Conservation (phyloP, 2,888 invertebrate genomes). For the Norana najaformis region DNA sequence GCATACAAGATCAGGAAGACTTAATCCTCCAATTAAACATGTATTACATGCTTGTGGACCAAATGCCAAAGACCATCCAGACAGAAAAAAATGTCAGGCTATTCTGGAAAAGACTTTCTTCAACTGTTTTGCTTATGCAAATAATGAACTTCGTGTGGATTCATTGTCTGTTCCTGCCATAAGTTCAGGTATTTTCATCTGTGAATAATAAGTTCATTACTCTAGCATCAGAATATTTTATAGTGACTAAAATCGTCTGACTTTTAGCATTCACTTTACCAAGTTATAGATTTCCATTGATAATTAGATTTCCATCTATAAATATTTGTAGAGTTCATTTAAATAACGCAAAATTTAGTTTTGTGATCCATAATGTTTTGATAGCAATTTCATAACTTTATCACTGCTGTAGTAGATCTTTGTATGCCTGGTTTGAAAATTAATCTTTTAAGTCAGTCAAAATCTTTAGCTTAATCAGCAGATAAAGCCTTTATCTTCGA, state of each 20-base stretch:
- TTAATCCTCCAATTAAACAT: slow-evolving; percentile 15
- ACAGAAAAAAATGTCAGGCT: neutral
- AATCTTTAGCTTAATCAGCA: neutral
- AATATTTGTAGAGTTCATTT: neutral
- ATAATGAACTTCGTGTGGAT: slow-evolving; percentile 20
- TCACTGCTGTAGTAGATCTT: no score
- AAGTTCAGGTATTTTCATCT: slow-evolving; percentile 30
- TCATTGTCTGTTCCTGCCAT: slow-evolving; percentile 31
- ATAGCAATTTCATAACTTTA: no score
- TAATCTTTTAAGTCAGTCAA: neutral
- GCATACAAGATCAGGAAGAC: slow-evolving; percentile 21
- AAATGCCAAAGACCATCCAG: neutral
- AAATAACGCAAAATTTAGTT: no score
- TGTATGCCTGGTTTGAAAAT: neutral
- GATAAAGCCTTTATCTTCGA: neutral
- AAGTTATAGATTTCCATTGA: neutral
- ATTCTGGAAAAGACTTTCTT: slow-evolving; percentile 24
- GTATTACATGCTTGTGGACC: slow-evolving; percentile 33
- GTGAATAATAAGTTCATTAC: neutral
- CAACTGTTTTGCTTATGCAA: slow-evolving; percentile 27
- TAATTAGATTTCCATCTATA: neutral
- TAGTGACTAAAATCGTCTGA: no score
- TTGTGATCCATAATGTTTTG: no score
- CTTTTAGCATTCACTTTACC: no score
- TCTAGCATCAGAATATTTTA: neutral